These are phyloP conservation scores for Aurelia aurita complex sp. Pacific DNA, from an alignment of 30 jellyfish, hydroid and myxozoan species.

Conservation along the genomic window DNA sequence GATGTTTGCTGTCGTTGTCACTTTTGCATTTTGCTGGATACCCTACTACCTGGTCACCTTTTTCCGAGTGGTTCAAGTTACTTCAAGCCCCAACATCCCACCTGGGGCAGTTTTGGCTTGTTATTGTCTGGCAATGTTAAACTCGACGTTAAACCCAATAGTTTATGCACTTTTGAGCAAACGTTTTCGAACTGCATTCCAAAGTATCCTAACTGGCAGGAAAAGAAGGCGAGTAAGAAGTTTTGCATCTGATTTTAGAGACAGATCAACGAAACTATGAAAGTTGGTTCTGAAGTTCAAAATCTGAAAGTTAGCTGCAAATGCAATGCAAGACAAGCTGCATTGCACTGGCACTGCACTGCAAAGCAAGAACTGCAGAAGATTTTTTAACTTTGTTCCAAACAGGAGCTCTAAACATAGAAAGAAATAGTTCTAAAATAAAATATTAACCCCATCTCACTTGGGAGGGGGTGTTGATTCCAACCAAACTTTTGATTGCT, in stretches of 20 bases:
- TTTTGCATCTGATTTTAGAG: not conserved
- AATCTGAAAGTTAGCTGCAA: no score
- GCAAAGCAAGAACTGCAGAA: no score
- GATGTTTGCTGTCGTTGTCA: slow-evolving; percentile 65
- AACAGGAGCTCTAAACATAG: no score
- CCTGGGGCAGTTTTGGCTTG: slow-evolving; percentile 55
- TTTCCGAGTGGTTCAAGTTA: slow-evolving; percentile 33
- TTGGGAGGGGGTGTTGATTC: no score
- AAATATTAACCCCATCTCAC: no score
- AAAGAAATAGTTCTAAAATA: no score
- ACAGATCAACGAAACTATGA: no score
- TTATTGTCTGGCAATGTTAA: slow-evolving; percentile 67
- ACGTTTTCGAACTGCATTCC: slow-evolving; percentile 46
- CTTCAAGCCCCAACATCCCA: slow-evolving; percentile 23
- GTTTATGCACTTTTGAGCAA: slow-evolving; percentile 64
- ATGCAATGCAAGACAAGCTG: no score
- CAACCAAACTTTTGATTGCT: no score
- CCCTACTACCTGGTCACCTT: slow-evolving; percentile 61
- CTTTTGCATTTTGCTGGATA: slow-evolving; percentile 68
- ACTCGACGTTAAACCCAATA: slow-evolving; percentile 62
- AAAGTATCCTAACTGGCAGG: slow-evolving; percentile 33
- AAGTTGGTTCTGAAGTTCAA: no score
- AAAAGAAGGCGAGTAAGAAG: slow-evolving; percentile 2
- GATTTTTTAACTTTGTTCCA: no score
- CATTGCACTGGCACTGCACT: no score